Conservation (phyloP, 2,113 vertebrate genomes). For the Riparia riparia region DNA sequence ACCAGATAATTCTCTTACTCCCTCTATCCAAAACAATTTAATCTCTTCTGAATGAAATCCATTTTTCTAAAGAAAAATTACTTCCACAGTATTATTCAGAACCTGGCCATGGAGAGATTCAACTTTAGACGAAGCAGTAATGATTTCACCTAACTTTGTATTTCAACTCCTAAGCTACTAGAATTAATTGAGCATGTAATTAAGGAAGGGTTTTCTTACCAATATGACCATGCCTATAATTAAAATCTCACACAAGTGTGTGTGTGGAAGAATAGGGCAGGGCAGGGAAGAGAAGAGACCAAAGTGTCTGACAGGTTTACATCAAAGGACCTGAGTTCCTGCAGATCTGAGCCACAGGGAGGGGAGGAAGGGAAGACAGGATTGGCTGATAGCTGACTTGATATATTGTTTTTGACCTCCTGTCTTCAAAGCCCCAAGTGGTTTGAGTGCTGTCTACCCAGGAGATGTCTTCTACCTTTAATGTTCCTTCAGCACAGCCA, state of each 20-base stretch:
- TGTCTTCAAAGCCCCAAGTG: slow-evolving; percentile 42
- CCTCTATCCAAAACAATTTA: slow-evolving; percentile 29
- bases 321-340: slow-evolving; percentile 51
- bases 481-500: neutral
- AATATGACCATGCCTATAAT: slow-evolving; percentile 56
- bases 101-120: neutral
- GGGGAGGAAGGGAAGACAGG: slow-evolving; percentile 23
- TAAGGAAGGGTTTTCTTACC: slow-evolving; percentile 64
- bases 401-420: slow-evolving; percentile 43
- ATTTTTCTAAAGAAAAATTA: slow-evolving; percentile 26
- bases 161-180: slow-evolving; percentile 29
- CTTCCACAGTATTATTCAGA: neutral
- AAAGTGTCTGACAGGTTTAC: slow-evolving; percentile 55
- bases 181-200: slow-evolving; percentile 66
- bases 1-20: slow-evolving; percentile 23
- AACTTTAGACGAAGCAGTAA: slow-evolving; percentile 35
- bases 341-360: slow-evolving; percentile 48
- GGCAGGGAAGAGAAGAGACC: slow-evolving; percentile 10
- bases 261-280: slow-evolving; percentile 35
- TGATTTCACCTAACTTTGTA: slow-evolving; percentile 35
- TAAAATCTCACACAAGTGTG: slow-evolving; percentile 59
- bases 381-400: slow-evolving; percentile 31
- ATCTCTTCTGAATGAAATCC: slow-evolving; percentile 41
- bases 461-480: slow-evolving; percentile 21
- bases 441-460: neutral